Base-by-base conservation (phyloP, 1,140 invertebrate genomes). In the Lycorma delicatula region DNA sequence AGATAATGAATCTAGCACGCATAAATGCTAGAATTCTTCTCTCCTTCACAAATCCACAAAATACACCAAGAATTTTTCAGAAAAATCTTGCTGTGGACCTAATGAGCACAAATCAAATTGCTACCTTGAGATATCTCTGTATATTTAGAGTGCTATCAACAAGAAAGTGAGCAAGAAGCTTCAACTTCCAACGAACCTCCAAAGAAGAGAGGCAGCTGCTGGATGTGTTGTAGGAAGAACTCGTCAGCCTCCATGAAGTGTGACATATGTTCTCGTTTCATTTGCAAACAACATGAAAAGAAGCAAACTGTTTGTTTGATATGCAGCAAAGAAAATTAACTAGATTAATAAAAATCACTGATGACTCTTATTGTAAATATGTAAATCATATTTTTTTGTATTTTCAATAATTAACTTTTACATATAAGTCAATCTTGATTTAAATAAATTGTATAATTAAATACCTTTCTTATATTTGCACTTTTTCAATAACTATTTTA, bases 1-100 rank as follows among this genome's bases (percentile, higher is more conserved):
- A 41, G 11, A 36, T 70, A 27, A 23, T 70, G 57, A 58, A 69
- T 60, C 60, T 69, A 20, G 36, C 50, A 38, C 29, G 59, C 16
- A 50, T 66, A 28, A 67, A 67, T 44, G 38, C 34, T n/a, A 22
- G 34, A 22, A 22, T 38, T n/a, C 6, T 55, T 25, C 31, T 55
- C 23, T 44, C 16, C 13, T 48, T 18, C 9, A 23, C 20, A 20
- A 22, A 55, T 26, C 7, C 7, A 22, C 6, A 54, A 29, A 23
- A 36, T 6, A 20, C 51, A 5, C 51, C 48, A 20, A 51, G 48
- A 26, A 51, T 50, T 26, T 51, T 51, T 11, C 16, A 18, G 25
- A 51, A 51, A 51, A 51, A 51, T 23, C 48, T 51, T 11, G 48
- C 12, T 51, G 7, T 51, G 18, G 25, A 18, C 25, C 16, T 51